Percentiles rank a stretch among this genome's conserved stretches.
These are phyloP conservation scores for Anorthoa munda DNA, from an alignment of 2,888 invertebrate genomes.

Conservation along the genomic window DNA sequence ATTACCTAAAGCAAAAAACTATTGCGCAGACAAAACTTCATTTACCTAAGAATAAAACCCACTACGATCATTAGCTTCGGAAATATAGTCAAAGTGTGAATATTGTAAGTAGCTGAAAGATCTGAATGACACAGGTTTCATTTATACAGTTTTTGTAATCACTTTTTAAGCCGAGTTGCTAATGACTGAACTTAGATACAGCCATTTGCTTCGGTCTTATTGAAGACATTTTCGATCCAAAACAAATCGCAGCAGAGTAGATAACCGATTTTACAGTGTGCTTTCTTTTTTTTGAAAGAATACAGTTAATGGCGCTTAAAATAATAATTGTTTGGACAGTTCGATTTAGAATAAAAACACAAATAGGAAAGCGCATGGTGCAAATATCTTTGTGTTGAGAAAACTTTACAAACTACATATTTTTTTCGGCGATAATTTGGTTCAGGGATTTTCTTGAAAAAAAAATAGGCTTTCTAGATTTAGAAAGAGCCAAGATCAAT, in stretches of 20 bases:
- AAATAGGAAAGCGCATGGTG: neutral
- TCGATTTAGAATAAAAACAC: neutral
- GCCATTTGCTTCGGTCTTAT: conserved; percentile 30
- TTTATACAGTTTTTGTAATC: conserved; percentile 24
- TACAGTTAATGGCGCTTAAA: conserved; percentile 26
- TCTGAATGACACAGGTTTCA: neutral
- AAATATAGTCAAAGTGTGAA: neutral
- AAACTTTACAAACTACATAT: neutral
- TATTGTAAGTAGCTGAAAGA: neutral
- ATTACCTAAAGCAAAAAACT: neutral
- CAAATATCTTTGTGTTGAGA: neutral
- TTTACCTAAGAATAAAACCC: conserved; percentile 4
- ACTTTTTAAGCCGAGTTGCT: conserved; percentile 7
- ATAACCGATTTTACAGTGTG: conserved; percentile 9
- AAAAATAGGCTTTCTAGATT: neutral
- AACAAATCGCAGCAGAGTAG: conserved; percentile 17
- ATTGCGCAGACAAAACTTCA: neutral
- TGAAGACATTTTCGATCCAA: conserved; percentile 12
- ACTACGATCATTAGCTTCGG: neutral
- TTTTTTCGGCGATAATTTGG: neutral
- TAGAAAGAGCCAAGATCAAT: too few species aligned
- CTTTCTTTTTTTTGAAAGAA: conserved; percentile 33
- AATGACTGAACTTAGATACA: conserved; percentile 20
- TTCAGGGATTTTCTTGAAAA: neutral
- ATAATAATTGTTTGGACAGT: conserved; percentile 12